Conservation (phyloP, 1,140 invertebrate genomes). For the Scylla paramamosain region DNA sequence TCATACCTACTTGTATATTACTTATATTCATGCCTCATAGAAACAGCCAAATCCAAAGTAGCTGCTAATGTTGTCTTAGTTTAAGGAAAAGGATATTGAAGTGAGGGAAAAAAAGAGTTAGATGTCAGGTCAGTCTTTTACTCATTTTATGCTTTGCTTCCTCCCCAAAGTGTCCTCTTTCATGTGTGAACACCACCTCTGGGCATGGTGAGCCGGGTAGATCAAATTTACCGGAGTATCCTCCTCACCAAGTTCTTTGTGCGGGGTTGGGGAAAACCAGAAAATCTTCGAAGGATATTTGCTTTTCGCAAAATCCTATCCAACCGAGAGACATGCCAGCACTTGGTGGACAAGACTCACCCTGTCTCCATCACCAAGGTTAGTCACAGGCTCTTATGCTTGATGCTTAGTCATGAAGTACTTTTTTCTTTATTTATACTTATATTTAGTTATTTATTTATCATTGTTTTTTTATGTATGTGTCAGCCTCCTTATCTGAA, state of each 20-base stretch:
- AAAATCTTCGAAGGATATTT: conserved; percentile 93
- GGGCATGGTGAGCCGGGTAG: conserved; percentile 80
- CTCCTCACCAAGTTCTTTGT: conserved; percentile 96
- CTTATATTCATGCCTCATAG: too few species aligned
- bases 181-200: conserved; percentile 32
- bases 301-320: conserved; percentile 93
- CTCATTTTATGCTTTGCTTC: neutral
- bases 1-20: too few species aligned
- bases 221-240: conserved; percentile 93
- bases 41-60: too few species aligned
- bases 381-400: conserved; percentile 77
- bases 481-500: too few species aligned
- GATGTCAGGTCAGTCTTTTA: neutral
- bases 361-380: conserved; percentile 95
- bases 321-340: conserved; percentile 89
- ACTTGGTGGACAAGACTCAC: conserved; percentile 90
- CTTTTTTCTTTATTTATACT: neutral
- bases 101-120: neutral
- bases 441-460: too few species aligned
- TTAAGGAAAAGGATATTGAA: neutral
- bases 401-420: neutral
- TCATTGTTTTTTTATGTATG: too few species aligned
- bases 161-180: neutral
- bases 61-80: neutral
- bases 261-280: conserved; percentile 97